Evolutionary conservation across 2,797 vertebrate species (phyloP).

Genomic region (Mastacembelus armatus): DNA sequence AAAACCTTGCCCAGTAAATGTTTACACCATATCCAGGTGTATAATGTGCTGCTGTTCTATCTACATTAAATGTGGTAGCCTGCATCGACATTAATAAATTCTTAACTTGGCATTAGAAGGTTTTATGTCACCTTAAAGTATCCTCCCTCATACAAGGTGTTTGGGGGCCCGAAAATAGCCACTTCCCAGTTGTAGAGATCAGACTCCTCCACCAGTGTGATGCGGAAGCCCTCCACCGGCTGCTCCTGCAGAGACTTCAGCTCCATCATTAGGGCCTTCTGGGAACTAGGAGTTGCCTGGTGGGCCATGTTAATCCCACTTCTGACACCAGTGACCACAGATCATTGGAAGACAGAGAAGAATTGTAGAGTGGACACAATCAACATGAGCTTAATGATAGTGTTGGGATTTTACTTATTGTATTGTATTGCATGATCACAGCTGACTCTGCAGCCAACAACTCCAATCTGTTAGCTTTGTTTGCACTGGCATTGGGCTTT

Average conservation of each 20-base stretch:
- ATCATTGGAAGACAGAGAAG: not conserved
- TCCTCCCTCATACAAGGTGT: slow-evolving; percentile 94
- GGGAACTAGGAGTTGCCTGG: slow-evolving; percentile 95
- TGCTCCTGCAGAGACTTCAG: slow-evolving; percentile 96
- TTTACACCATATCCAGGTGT: not conserved
- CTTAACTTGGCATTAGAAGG: not conserved
- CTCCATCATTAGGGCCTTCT: slow-evolving; percentile 97
- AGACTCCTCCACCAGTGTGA: slow-evolving; percentile 94
- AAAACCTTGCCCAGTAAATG: not conserved
- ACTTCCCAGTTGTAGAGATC: slow-evolving; percentile 98
- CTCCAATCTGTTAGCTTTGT: slow-evolving; percentile 8
- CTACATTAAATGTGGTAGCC: not conserved
- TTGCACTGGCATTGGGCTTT: slow-evolving; percentile 7
- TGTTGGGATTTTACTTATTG: not conserved
- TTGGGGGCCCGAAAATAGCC: slow-evolving; percentile 95
- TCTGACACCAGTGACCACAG: slow-evolving; percentile 49
- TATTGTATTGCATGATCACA: not conserved
- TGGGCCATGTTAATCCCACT: slow-evolving; percentile 89
- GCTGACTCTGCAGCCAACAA: slow-evolving; percentile 10
- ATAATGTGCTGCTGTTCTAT: not conserved
- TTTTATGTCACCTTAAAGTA: slow-evolving; percentile 92
- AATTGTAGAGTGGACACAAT: not conserved
- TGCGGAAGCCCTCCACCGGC: slow-evolving; percentile 95
- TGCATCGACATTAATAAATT: not conserved
- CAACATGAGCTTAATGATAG: not conserved